Evolutionary conservation across 2,888 invertebrate species (phyloP).

Genomic region (Sinhomidia bicolor): DNA sequence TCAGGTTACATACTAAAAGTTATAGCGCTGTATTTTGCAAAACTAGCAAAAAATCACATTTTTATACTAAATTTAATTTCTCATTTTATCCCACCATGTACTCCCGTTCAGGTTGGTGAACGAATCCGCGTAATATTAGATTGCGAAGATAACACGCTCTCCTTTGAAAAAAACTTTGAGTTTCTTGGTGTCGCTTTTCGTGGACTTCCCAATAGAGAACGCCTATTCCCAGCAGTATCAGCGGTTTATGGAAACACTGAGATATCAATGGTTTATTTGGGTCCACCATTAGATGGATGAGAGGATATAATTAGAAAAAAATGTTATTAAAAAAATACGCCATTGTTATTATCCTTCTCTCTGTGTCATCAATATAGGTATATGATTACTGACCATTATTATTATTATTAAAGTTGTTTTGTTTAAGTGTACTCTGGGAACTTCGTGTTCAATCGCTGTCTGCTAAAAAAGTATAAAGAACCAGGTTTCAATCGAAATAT

Average conservation of each 20-base stretch:
- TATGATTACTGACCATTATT: no score
- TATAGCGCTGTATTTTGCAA: no score
- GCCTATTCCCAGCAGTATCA: constrained; percentile 96
- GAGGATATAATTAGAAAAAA: not conserved
- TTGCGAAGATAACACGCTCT: constrained; percentile 97
- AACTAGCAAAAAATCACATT: no score
- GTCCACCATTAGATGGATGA: constrained; percentile 96
- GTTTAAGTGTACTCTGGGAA: constrained; percentile 1
- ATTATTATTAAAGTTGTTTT: not conserved
- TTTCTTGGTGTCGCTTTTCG: constrained; percentile 99
- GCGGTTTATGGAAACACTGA: constrained; percentile 99
- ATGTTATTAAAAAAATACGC: not conserved
- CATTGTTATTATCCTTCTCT: not conserved
- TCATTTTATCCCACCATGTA: not conserved
- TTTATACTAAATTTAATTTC: no score
- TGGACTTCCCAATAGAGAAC: constrained; percentile 86
- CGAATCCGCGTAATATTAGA: constrained; percentile 98
- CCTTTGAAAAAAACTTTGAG: constrained; percentile 99
- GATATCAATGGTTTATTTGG: constrained; percentile 99
- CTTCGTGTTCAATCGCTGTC: constrained; percentile 3
- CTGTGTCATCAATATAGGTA: not conserved
- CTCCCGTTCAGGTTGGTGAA: constrained; percentile 92
- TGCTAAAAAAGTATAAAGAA: not conserved
- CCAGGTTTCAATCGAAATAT: not conserved
- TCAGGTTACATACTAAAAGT: no score